phyloP scores from a whole-genome alignment of 1,140 invertebrate species.

The Physella acuta region DNA sequence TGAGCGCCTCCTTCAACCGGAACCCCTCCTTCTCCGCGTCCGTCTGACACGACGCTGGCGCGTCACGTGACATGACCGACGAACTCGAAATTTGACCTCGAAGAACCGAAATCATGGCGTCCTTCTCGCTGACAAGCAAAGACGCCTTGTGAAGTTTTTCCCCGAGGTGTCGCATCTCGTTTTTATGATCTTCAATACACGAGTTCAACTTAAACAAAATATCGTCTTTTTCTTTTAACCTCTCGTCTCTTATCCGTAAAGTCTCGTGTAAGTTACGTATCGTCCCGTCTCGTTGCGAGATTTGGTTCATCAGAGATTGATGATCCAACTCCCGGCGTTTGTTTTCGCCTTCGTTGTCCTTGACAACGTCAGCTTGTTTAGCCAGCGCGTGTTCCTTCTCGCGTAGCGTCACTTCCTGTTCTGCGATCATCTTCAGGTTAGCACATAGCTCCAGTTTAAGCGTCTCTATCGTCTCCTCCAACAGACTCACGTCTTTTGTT shows the following conservation, averaged over 20 bases:
- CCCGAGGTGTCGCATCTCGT: constrained; percentile 36
- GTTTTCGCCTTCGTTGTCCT: constrained; percentile 42
- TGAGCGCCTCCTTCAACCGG: constrained; percentile 36
- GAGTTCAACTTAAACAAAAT: constrained; percentile 37
- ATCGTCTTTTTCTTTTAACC: constrained; percentile 46
- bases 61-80: neutral
- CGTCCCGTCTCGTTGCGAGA: constrained; percentile 40
- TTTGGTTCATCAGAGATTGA: constrained; percentile 43
- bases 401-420: constrained; percentile 28
- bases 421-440: constrained; percentile 34
- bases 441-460: constrained; percentile 39
- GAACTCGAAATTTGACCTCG: constrained; percentile 32
- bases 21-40: constrained; percentile 43
- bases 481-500: constrained; percentile 21
- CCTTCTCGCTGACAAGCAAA: constrained; percentile 36
- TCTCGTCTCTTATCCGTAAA: constrained; percentile 39
- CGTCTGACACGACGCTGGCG: constrained; percentile 32
- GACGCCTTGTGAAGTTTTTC: constrained; percentile 36
- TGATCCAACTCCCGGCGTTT: constrained; percentile 42
- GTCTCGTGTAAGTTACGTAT: constrained; percentile 42
- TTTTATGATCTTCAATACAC: constrained; percentile 39
- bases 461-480: constrained; percentile 32
- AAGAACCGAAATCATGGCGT: constrained; percentile 37
- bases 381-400: constrained; percentile 34
- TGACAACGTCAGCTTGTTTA: constrained; percentile 37